Evolutionary conservation across 2,888 invertebrate genomes (phyloP), one percentile per base, ranked within the genome.

Genomic region (Synanthedon tipuliformis): DNA sequence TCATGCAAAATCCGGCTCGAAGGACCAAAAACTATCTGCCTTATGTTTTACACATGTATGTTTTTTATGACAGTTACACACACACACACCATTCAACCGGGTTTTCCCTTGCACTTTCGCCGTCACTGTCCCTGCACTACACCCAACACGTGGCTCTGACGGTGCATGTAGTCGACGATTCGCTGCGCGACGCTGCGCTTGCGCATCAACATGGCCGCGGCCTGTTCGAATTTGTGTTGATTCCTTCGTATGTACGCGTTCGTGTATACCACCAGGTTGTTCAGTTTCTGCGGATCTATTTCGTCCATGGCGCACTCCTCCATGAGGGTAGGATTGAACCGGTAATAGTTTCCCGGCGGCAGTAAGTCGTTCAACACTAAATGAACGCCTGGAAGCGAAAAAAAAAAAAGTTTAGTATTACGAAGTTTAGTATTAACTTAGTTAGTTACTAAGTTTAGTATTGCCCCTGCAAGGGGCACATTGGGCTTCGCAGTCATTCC

Each of bases 251-350:
- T 89, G 73, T 97, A 97, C 78, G 95, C 92, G 49, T 89, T 78
- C 0, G 95, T 93, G 75, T 96, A 96, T 34, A 89, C 88, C 57
- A 92, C 87, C 68, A 97, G 81, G 70, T 90, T 90, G 55, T 89
- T 87, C 52, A 96, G 81, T 71, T 93, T 93, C 23, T 90, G 90
- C 0, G 92, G 90, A 59, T 92, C 82, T 41, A 92, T 93, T 80
- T 96, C 96, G 65, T 94, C 94, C 89, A 97, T 92, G 12, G 90
- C 89, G 54, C 94, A 88, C 73, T 93, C 91, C 70, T 94, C 92
- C 54, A 93, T 92, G 54, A 97, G 83, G 63, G 95, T 95, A 0
- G 97, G 97, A 82, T 97, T 97, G 77, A 97, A 93, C 4, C 97
- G 90, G 77, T 89, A 96, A 78, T 97, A 96, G 41, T 89, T 88